Conservation (phyloP, 2,797 vertebrate species). For the Myiotriccus ornatus region DNA sequence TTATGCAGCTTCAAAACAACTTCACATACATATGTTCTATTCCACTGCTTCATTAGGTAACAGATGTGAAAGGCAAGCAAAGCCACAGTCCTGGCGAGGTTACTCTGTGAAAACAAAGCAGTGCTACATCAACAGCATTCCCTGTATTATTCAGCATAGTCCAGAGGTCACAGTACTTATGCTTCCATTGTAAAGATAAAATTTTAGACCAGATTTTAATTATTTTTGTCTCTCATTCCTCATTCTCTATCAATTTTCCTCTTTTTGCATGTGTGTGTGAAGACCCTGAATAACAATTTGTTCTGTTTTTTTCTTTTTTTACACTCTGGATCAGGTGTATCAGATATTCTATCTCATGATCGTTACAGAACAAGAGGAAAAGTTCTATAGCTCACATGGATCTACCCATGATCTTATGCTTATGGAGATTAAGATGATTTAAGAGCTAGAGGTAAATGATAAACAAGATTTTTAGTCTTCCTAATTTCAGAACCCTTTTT, state of each 20-base stretch:
- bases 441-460: neutral
- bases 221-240: neutral
- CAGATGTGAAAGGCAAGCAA: neutral
- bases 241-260: neutral
- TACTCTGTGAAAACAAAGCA: neutral
- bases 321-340: fast-evolving
- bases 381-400: neutral
- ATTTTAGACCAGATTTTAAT: neutral
- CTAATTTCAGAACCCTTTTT: neutral
- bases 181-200: neutral
- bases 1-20: neutral
- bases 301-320: neutral
- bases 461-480: neutral
- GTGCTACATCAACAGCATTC: neutral
- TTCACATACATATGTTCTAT: neutral
- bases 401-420: neutral
- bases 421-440: neutral
- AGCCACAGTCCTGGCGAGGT: neutral
- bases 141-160: neutral
- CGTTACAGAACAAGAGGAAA: neutral
- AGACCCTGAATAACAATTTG: neutral
- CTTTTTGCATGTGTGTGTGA: fast-evolving
- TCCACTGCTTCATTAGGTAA: neutral
- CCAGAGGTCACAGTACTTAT: neutral
- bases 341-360: neutral